Evolutionary conservation across 2,113 vertebrate species (phyloP).

Genomic region (Mohoua ochrocephala): DNA sequence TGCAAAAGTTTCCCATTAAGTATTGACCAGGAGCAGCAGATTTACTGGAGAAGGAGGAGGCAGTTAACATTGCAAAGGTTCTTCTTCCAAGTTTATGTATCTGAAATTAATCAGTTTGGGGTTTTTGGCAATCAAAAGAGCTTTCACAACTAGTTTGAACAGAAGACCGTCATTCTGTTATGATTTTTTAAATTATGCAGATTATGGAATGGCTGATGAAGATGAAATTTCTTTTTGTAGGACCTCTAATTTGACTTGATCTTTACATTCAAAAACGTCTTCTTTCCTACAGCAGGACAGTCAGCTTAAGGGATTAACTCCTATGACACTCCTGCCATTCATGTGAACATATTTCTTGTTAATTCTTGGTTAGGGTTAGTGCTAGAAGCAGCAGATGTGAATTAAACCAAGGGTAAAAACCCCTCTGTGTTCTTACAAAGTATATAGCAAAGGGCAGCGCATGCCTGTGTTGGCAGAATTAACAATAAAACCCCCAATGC

Average conservation of each 20-base stretch:
- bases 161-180: neutral
- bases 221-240: neutral
- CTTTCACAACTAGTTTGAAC: neutral
- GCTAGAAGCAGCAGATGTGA: neutral
- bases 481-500: fast-evolving
- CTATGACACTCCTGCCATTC: fast-evolving
- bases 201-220: neutral
- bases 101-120: neutral
- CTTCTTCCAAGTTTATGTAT: neutral
- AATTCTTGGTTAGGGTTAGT: neutral
- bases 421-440: neutral
- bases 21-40: neutral
- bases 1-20: neutral
- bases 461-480: neutral
- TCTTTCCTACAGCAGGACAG: neutral
- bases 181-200: neutral
- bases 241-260: neutral
- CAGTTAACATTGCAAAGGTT: neutral
- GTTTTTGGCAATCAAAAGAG: neutral
- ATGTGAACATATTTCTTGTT: neutral
- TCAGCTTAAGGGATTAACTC: neutral
- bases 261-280: neutral
- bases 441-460: neutral
- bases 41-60: neutral
- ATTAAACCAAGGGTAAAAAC: neutral